Base-by-base conservation (phyloP, 2,113 vertebrate genomes). In the Myiagra hebetior region DNA sequence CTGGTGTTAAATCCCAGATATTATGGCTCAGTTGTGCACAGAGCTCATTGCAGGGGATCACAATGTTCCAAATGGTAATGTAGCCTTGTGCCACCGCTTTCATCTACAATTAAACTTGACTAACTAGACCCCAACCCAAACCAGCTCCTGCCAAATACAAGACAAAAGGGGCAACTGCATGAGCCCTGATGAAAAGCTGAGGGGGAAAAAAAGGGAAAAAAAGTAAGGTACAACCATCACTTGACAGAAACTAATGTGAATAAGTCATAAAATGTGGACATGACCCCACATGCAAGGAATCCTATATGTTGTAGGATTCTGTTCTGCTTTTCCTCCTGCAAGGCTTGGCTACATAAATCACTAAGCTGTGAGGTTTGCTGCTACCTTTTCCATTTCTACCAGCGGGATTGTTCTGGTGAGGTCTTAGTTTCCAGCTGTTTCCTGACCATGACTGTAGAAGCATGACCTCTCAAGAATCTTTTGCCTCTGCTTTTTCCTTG, bases 211-310 rank as follows among this genome's bases (percentile, higher is more conserved):
- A 28, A 18, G 11, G 9, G 6, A 0, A 6, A 8, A 28, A 13
- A 16, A 21, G 5, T 41, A 56, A 74, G 41, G 78, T 79, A 57
- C n/a, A 88, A 18, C 42, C 50, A 60, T 91, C 56, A 60, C n/a
- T 83, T 93, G 75, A 88, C 82, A 92, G 33, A 93, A 59, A 37
- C 42, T 77, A 75, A 93, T 65, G 57, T 79, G 50, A 91, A 78
- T 92, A 91, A 69, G 53, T 88, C 72, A 67, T 86, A 84, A 95
- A 93, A 92, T 80, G 64, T 88, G 81, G 79, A 63, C 76, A 50
- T 88, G 93, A 94, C 26, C 23, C 75, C 72, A 90, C 85, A 84
- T 44, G 92, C 85, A 90, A 78, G 37, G 85, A 93, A 86, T 94
- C 56, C 31, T 93, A 15, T 65, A 21, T 46, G 33, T 47, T 87